Evolutionary conservation across 2,113 vertebrate species (phyloP).

Genomic region (Castor canadensis): DNA sequence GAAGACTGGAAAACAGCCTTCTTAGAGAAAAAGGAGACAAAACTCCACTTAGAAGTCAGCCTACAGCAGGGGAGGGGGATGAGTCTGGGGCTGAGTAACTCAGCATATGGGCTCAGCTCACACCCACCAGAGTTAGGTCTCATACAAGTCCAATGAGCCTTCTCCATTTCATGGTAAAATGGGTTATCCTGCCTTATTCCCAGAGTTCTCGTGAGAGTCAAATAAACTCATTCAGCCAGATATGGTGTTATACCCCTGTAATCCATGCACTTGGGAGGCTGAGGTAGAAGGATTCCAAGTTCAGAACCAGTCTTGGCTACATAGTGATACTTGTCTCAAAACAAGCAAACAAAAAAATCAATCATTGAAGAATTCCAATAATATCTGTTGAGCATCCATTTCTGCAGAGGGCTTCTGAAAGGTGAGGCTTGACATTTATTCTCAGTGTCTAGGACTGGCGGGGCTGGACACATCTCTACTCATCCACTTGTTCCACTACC

Average conservation of each 20-base stretch:
- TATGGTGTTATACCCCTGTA: no score
- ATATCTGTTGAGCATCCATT: not conserved
- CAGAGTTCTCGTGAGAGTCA: not conserved
- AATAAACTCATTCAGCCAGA: not conserved
- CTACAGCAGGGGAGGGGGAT: not conserved
- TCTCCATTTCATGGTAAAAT: not conserved
- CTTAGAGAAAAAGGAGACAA: not conserved
- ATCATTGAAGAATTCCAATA: not conserved
- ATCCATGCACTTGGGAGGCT: no score
- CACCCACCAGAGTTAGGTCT: not conserved
- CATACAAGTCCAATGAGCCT: not conserved
- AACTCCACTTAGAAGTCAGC: not conserved
- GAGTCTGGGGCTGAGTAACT: not conserved
- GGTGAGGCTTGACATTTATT: slow-evolving; percentile 65
- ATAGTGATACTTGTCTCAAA: no score
- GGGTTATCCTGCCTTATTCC: not conserved
- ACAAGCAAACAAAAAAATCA: no score
- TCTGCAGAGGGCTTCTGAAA: not conserved
- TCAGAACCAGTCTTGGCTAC: no score
- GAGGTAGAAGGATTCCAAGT: no score
- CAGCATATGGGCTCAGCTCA: not conserved
- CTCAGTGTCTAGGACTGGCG: slow-evolving; percentile 70
- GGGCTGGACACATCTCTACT: slow-evolving; percentile 68
- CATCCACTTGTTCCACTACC: no score
- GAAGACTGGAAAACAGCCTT: not conserved